phyloP scores from a whole-genome alignment of 2,888 invertebrate species.

The Arenicola marina region DNA sequence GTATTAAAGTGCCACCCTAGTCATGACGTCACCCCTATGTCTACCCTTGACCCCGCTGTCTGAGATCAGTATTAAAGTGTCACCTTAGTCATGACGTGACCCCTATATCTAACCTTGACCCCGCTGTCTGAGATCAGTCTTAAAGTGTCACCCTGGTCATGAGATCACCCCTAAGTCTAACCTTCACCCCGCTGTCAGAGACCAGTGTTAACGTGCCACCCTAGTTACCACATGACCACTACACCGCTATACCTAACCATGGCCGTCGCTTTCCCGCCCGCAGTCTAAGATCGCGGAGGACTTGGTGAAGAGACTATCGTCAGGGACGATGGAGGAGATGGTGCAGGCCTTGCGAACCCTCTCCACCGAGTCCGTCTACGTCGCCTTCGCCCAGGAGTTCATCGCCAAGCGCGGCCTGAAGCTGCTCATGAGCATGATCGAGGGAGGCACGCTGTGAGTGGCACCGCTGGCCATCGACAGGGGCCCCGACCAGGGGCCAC shows the following conservation, averaged over 20 bases:
- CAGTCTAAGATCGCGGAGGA: neutral
- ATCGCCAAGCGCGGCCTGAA: neutral
- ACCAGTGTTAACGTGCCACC: no score
- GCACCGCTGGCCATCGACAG: no score
- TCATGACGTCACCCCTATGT: no score
- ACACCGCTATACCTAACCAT: neutral
- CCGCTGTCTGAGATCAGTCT: no score
- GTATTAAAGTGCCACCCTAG: no score
- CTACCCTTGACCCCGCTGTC: no score
- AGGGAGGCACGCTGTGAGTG: neutral
- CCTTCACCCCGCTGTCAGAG: no score
- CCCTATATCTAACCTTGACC: no score
- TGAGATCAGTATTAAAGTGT: no score
- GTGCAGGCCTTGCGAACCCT: neutral
- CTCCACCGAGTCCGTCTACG: neutral
- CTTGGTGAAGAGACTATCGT: neutral
- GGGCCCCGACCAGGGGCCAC: no score
- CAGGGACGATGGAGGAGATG: neutral
- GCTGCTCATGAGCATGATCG: slow-evolving; percentile 1
- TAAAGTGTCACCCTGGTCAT: neutral
- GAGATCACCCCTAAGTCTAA: no score
- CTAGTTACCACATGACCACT: neutral
- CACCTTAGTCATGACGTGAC: no score
- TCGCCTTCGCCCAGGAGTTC: neutral
- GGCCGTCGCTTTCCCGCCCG: neutral